Evolutionary conservation across 1,140 invertebrate genomes (phyloP).

Genomic region (honey bee (Apis mellifera)): Amel_HAv3.1 CM009940.2:11195501-11196000

Average conservation of each 20-base stretch:
- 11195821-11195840: too few species aligned
- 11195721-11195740: neutral
- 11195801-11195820: too few species aligned
- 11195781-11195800: too few species aligned
- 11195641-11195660: neutral
- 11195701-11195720: conserved; percentile 12
- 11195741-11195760: neutral
- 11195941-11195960: conserved; percentile 54
- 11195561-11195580: neutral
- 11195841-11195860: too few species aligned
- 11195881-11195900: neutral
- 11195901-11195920: conserved; percentile 34
- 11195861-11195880: too few species aligned
- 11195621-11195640: neutral
- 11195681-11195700: conserved; percentile 19
- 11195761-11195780: too few species aligned
- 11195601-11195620: conserved; percentile 15
- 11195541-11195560: too few species aligned
- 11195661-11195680: conserved; percentile 30
- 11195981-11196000: conserved; percentile 15
- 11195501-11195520: conserved; percentile 36
- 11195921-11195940: conserved; percentile 25
- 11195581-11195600: conserved; percentile 41
- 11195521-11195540: conserved; percentile 44
- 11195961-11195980: conserved; percentile 35